Percentiles rank a stretch among this genome's conserved stretches.
These are phyloP conservation scores for Temnopleurus reevesii DNA, from an alignment of 53 echinoderm and acorn worm genomes.

Conservation along the genomic window DNA sequence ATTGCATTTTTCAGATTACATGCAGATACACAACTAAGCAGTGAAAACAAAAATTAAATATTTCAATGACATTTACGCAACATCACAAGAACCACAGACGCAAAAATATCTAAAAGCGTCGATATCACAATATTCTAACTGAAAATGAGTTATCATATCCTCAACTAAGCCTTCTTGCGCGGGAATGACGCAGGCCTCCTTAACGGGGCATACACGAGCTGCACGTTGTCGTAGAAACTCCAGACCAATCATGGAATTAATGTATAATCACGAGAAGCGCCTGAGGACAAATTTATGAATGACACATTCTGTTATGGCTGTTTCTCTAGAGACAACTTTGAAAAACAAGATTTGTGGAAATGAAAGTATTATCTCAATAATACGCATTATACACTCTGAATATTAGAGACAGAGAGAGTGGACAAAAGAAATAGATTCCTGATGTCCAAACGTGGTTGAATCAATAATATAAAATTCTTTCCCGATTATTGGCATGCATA, in stretches of 20 bases:
- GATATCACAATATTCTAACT: background rate
- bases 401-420: too few relatives aligned
- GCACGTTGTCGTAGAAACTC: background rate
- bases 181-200: background rate
- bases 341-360: constrained; percentile 8
- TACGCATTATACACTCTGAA: too few relatives aligned
- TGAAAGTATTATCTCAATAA: too few relatives aligned
- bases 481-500: too few relatives aligned
- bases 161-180: background rate
- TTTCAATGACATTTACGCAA: background rate
- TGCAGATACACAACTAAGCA: too few relatives aligned
- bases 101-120: background rate
- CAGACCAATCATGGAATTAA: constrained; percentile 13
- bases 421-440: too few relatives aligned
- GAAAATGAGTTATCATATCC: background rate
- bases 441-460: too few relatives aligned
- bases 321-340: background rate
- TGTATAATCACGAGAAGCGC: background rate
- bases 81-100: background rate
- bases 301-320: constrained; percentile 37
- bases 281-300: constrained; percentile 23
- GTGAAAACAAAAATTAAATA: background rate
- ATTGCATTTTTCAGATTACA: background rate
- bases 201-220: background rate
- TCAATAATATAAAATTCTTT: too few relatives aligned